Conservation (phyloP, 2,113 vertebrate species). For the Cinclus mexicanus region DNA sequence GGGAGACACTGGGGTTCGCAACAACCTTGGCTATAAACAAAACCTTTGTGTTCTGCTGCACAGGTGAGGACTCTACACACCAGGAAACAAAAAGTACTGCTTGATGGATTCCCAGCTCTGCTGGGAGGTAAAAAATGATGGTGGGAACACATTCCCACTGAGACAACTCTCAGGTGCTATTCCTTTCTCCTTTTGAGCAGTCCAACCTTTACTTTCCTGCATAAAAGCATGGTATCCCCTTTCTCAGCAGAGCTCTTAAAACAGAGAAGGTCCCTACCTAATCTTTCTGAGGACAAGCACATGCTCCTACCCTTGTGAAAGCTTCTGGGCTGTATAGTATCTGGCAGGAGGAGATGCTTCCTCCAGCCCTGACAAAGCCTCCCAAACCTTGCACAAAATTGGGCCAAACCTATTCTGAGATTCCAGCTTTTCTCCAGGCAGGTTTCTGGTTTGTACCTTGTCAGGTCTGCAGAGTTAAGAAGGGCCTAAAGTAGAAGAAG, state of each 20-base stretch:
- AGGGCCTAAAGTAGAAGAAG: neutral
- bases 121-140: neutral
- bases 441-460: neutral
- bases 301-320: neutral
- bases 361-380: neutral
- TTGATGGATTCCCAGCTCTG: neutral
- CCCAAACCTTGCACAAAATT: accelerated
- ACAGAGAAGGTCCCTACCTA: neutral
- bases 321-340: neutral
- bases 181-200: neutral
- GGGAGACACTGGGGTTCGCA: neutral
- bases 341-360: neutral
- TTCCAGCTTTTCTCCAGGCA: neutral
- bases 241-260: neutral
- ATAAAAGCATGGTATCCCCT: neutral
- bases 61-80: neutral
- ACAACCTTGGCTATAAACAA: neutral
- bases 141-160: neutral
- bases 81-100: neutral
- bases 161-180: neutral
- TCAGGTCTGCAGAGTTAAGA: neutral
- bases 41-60: neutral
- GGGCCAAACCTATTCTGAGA: neutral
- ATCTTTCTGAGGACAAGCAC: neutral
- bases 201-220: neutral